Percentiles rank a stretch among this genome's conserved stretches.
These are phyloP conservation scores for Dastarcus helophoroides DNA, from an alignment of 2,888 invertebrate species.

Conservation along the genomic window DNA sequence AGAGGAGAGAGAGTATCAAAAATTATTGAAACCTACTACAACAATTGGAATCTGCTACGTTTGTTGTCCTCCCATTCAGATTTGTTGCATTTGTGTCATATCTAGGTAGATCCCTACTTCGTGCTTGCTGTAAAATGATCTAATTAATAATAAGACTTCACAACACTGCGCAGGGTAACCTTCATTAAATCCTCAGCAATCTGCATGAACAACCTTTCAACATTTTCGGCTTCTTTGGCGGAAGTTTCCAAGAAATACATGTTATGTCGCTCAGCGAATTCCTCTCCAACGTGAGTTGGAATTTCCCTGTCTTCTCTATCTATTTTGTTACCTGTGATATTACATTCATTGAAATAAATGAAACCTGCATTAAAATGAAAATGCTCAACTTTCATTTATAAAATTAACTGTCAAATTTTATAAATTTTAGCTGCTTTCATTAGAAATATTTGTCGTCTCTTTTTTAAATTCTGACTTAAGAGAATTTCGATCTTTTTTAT, in stretches of 20 bases:
- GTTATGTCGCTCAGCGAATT: conserved; percentile 88
- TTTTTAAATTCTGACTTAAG: no score
- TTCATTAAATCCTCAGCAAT: conserved; percentile 89
- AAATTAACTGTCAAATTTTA: background rate
- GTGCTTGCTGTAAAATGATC: conserved; percentile 67
- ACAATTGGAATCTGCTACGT: conserved; percentile 54
- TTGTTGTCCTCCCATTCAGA: conserved; percentile 59
- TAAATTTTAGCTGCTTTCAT: background rate
- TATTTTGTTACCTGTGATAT: conserved; percentile 97
- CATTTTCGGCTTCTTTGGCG: conserved; percentile 95
- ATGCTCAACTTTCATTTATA: background rate
- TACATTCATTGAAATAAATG: no score
- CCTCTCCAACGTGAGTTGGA: conserved; percentile 87
- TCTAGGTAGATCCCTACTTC: conserved; percentile 68
- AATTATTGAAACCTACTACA: conserved; percentile 41
- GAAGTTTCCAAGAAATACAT: conserved; percentile 99
- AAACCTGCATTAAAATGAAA: background rate
- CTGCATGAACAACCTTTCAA: conserved; percentile 91
- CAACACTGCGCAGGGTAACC: conserved; percentile 35
- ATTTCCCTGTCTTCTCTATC: conserved; percentile 94
- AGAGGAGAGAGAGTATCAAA: no score
- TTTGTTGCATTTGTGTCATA: conserved; percentile 61
- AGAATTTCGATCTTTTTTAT: no score
- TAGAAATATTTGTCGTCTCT: background rate
- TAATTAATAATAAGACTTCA: background rate